Evolutionary conservation across 2,113 vertebrate species (phyloP), one percentile per base, ranked within the genome.

Genomic region (Oxygymnocypris stewartii): DNA sequence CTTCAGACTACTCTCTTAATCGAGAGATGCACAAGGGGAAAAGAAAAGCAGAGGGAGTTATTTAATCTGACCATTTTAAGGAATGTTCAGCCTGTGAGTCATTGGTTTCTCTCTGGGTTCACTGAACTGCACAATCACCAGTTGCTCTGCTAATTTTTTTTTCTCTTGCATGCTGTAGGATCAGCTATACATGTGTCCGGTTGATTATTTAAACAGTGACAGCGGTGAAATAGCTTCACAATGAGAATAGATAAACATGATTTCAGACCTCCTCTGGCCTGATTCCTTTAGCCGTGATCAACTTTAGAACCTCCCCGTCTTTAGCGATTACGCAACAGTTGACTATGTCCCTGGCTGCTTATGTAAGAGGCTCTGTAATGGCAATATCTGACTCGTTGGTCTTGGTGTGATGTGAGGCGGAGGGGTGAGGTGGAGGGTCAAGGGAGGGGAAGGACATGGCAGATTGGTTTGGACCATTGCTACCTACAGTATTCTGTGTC

Each of bases 301-400:
- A 69, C 47, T 40, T 11, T 35, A 79, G 54, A 25, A 44, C 47
- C 78, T 78, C 77, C 76, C 59, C n/a, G 2, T 65, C 67, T 44
- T 18, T 81, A 9, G 31, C 14, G 57, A 87, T 91, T 89, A 88
- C 49, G 71, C 76, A 90, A 91, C 88, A 84, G 49, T 28, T 85
- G 61, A 69, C 82, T 44, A 11, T n/a, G 69, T 83, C 51, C 77
- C 23, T 76, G 54, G 16, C 47, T 79, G 69, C 63, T 89, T 86
- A 87, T 82, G 44, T 85, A 89, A 85, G 76, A 63, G 35, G 69
- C 67, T 37, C 35, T 42, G 51, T 23, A 74, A 73, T 31, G 0
- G 77, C 79, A 40, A 85, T 82, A 79, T 84, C 71, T 89, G 49
- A 59, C 61, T 57, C 14, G 16, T 16, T 61, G 75, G 75, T 84